A percentile compares a stretch with the other conserved stretches of the same genome.
Conservation (phyloP, 1,140 invertebrate species). For the Aricia agestis region DNA sequence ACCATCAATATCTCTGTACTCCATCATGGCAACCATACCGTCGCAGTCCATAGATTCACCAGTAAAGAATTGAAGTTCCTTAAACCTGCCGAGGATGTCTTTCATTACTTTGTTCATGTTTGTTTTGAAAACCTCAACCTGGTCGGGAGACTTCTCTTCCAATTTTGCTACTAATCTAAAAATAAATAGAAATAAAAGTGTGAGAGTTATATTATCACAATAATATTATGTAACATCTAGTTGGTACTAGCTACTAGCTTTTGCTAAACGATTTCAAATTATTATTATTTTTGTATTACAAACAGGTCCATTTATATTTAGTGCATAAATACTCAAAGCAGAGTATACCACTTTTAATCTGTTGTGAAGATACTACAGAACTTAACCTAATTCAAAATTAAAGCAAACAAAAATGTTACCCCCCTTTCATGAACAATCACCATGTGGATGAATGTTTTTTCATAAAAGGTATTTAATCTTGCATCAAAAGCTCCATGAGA, state of each 20-base stretch:
- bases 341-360: too few species aligned
- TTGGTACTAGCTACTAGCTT: too few species aligned
- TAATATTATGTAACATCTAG: too few species aligned
- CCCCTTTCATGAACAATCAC: conserved; percentile 68
- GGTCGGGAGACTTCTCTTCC: conserved; percentile 86
- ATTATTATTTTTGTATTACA: too few species aligned
- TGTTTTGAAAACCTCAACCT: conserved; percentile 92
- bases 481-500: conserved; percentile 61
- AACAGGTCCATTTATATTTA: too few species aligned
- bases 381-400: not conserved
- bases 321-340: too few species aligned
- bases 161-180: conserved; percentile 87
- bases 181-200: not conserved
- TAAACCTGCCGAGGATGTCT: conserved; percentile 93
- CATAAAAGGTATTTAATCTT: conserved; percentile 56
- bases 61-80: conserved; percentile 96
- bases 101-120: conserved; percentile 98
- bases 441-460: conserved; percentile 67
- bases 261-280: too few species aligned
- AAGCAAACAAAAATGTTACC: conserved; percentile 38
- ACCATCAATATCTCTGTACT: conserved; percentile 93
- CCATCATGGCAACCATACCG: conserved; percentile 93
- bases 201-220: too few species aligned
- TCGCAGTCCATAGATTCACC: conserved; percentile 97
- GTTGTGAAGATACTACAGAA: conserved; percentile 28